Conservation (phyloP, 1,140 invertebrate species). For the Drosophila micromelanica region DNA sequence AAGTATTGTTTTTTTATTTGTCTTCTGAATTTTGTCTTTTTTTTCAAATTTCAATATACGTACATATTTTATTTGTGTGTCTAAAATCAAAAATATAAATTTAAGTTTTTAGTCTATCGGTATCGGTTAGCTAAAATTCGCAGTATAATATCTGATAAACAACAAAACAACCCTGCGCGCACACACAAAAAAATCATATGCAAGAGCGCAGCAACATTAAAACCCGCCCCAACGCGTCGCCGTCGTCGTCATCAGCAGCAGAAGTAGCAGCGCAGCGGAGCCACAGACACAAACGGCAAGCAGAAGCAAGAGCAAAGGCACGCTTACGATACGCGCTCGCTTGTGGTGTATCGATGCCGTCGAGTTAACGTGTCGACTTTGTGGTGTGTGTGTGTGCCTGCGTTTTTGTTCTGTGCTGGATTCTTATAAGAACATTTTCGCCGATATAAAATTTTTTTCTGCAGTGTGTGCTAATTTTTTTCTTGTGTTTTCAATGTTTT, state of each 20-base stretch:
- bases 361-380: slow-evolving; percentile 30
- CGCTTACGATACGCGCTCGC: slow-evolving; percentile 48
- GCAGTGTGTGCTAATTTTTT: slow-evolving; percentile 21
- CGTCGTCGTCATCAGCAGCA: slow-evolving; percentile 22
- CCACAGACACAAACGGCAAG: slow-evolving; percentile 8
- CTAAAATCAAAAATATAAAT: slow-evolving; percentile 36
- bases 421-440: slow-evolving; percentile 39
- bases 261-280: slow-evolving; percentile 38
- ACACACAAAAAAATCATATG: slow-evolving; percentile 45
- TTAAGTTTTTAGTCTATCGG: slow-evolving; percentile 42
- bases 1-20: not conserved
- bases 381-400: slow-evolving; percentile 3
- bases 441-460: slow-evolving; percentile 18
- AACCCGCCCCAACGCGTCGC: slow-evolving; percentile 45
- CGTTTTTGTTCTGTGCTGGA: slow-evolving; percentile 21
- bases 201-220: slow-evolving; percentile 51
- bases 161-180: slow-evolving; percentile 45
- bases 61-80: slow-evolving; percentile 23
- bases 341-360: slow-evolving; percentile 34
- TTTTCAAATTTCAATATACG: not conserved
- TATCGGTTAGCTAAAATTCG: slow-evolving; percentile 46
- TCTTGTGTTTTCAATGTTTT: slow-evolving; percentile 17
- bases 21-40: not conserved
- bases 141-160: slow-evolving; percentile 42
- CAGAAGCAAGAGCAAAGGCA: slow-evolving; percentile 30